Conservation (phyloP, 2,888 invertebrate species). For the Noctua comes region DNA sequence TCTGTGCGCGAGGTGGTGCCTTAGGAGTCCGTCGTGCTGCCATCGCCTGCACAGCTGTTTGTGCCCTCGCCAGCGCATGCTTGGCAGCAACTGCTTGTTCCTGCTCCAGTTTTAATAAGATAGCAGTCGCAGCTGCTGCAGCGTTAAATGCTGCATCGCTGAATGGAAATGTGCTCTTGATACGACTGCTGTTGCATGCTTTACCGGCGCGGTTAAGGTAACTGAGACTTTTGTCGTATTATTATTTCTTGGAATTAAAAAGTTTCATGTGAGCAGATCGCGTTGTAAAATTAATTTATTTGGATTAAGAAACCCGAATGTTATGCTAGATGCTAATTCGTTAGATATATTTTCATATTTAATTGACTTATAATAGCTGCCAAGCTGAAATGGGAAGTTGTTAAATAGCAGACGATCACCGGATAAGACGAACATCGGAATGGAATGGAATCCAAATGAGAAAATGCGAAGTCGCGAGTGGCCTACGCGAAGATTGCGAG, state of each 20-base stretch:
- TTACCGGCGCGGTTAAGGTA: slow-evolving; percentile 86
- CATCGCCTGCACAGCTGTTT: slow-evolving; percentile 81
- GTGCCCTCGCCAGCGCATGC: slow-evolving; percentile 81
- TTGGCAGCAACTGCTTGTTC: slow-evolving; percentile 84
- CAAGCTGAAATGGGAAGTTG: neutral
- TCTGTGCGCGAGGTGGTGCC: slow-evolving; percentile 82
- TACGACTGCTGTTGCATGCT: slow-evolving; percentile 81
- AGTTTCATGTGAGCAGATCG: neutral
- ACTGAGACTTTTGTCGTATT: slow-evolving; percentile 11
- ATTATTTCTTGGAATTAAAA: slow-evolving; percentile 7
- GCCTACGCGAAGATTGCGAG: neutral
- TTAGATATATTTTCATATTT: neutral
- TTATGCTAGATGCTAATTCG: neutral
- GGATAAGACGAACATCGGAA: neutral
- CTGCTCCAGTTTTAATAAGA: slow-evolving; percentile 76
- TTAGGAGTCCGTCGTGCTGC: slow-evolving; percentile 82
- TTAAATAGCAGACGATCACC: neutral
- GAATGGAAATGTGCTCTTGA: slow-evolving; percentile 86
- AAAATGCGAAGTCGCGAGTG: neutral
- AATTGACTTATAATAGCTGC: neutral
- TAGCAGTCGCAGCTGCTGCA: slow-evolving; percentile 85
- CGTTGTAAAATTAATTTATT: neutral
- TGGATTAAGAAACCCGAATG: neutral
- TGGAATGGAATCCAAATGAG: neutral
- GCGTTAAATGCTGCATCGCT: slow-evolving; percentile 85